Conservation (phyloP, 2,797 vertebrate species). For the Peromyscus attwateri region DNA sequence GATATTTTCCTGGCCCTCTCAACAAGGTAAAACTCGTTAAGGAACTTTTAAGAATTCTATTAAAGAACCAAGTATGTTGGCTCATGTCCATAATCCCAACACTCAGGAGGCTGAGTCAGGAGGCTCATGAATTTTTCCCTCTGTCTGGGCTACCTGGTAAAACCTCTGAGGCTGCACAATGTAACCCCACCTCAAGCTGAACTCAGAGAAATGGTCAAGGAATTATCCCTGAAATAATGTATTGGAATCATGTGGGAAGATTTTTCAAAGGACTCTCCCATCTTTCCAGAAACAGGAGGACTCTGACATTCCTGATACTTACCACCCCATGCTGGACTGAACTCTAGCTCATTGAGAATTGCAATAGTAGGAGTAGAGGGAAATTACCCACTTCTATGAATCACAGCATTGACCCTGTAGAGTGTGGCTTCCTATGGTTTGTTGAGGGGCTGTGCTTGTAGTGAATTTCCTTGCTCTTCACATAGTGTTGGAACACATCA, state of each 20-base stretch:
- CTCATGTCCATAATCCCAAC: no score
- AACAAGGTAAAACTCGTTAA: background rate
- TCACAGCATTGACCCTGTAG: background rate
- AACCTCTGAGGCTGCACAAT: background rate
- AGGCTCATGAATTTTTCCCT: background rate
- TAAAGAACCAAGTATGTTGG: background rate
- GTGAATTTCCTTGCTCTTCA: background rate
- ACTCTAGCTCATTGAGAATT: constrained; percentile 31
- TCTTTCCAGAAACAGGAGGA: background rate
- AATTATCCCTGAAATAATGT: background rate
- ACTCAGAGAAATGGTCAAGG: background rate
- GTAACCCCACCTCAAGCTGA: background rate
- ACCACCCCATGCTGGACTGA: background rate
- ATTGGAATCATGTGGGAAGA: background rate
- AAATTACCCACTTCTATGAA: background rate
- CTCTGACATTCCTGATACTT: background rate
- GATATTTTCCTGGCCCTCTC: no score
- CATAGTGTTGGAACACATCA: background rate
- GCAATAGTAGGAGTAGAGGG: background rate
- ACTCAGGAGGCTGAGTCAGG: background rate
- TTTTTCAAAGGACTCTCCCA: background rate
- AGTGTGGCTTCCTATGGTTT: background rate
- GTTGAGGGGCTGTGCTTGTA: background rate
- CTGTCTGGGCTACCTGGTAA: background rate
- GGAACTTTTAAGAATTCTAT: background rate